phyloP scores from a whole-genome alignment of 2,113 vertebrate genomes.

The Sylvilagus bachmani region DNA sequence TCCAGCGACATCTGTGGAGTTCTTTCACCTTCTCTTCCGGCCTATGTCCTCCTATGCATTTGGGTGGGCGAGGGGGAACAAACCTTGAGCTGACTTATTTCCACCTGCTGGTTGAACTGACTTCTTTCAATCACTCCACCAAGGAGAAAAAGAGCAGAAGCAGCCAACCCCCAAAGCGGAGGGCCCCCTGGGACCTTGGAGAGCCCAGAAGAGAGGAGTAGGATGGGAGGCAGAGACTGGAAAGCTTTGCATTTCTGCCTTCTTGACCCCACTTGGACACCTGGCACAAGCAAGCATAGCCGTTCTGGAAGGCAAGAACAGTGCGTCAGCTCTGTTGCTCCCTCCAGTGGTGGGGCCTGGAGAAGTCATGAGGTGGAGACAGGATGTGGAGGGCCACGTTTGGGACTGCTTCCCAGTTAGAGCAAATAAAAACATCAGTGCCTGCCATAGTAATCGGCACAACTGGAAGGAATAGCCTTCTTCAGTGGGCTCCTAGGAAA shows the following conservation, averaged over 20 bases:
- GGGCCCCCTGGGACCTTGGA: neutral
- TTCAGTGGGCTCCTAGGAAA: neutral
- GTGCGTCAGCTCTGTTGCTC: conserved; percentile 53
- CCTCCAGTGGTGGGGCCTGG: conserved; percentile 65
- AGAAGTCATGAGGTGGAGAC: neutral
- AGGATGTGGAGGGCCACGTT: neutral
- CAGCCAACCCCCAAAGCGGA: neutral
- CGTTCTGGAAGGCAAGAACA: neutral
- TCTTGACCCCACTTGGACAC: neutral
- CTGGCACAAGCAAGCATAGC: neutral
- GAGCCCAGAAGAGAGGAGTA: neutral
- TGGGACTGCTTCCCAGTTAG: neutral
- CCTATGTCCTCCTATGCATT: neutral
- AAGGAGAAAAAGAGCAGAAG: conserved; percentile 33
- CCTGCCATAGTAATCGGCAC: neutral
- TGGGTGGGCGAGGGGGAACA: neutral
- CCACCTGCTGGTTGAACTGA: neutral
- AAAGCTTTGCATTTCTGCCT: neutral
- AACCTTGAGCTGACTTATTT: neutral
- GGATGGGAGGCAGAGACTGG: neutral
- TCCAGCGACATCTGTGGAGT: neutral
- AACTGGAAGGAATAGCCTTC: neutral
- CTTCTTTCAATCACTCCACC: conserved; percentile 11
- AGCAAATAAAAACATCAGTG: neutral
- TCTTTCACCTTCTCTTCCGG: conserved; percentile 32